Evolutionary conservation across 2,888 invertebrate species (phyloP).

Genomic region (Dendrolimus pini): DNA sequence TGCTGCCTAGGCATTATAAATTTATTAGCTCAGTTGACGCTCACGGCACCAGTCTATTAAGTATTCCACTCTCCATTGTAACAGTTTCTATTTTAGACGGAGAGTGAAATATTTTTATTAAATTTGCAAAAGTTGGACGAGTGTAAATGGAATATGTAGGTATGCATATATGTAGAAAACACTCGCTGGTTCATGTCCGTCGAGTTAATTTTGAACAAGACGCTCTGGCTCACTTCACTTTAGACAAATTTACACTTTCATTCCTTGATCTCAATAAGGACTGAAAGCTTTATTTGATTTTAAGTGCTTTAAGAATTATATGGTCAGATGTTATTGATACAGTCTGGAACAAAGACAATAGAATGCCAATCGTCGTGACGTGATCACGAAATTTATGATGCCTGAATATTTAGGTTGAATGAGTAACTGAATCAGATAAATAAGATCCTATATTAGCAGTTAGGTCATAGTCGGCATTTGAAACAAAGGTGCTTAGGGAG

Average conservation of each 20-base stretch:
- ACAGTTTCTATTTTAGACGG: constrained; percentile 22
- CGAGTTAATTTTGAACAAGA: constrained; percentile 30
- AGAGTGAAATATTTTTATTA: constrained; percentile 37
- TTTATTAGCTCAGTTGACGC: constrained; percentile 39
- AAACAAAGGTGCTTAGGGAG: constrained; percentile 61
- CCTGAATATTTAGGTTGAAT: constrained; percentile 61
- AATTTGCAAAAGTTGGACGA: constrained; percentile 34
- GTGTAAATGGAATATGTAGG: not conserved
- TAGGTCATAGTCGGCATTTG: constrained; percentile 45
- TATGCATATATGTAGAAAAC: constrained; percentile 22
- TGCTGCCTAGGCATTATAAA: constrained; percentile 45
- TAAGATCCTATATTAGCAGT: constrained; percentile 61
- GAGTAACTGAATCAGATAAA: constrained; percentile 69
- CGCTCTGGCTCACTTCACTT: constrained; percentile 34
- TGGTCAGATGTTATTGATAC: constrained; percentile 24
- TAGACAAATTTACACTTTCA: constrained; percentile 26
- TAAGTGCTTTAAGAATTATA: constrained; percentile 24
- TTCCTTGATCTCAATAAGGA: constrained; percentile 23
- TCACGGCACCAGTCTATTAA: constrained; percentile 22
- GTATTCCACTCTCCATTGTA: constrained; percentile 28
- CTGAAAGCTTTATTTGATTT: constrained; percentile 26
- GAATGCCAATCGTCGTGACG: constrained; percentile 47
- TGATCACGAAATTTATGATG: constrained; percentile 50
- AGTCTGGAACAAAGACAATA: constrained; percentile 42
- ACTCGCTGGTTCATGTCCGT: constrained; percentile 33